These are phyloP conservation scores for Phocoena phocoena DNA, from an alignment of 2,113 vertebrate species.

Conservation along the genomic window DNA sequence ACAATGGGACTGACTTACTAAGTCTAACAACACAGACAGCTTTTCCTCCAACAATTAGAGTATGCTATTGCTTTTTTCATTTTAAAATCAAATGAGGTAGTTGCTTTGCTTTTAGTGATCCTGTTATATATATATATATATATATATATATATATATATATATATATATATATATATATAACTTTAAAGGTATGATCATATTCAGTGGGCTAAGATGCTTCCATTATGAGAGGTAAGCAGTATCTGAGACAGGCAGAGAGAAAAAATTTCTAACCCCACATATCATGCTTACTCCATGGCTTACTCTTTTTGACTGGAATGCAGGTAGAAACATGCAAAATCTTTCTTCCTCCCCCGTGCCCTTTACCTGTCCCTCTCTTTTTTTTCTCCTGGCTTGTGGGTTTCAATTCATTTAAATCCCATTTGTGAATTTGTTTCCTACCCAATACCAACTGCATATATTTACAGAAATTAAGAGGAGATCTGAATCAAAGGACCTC, in stretches of 20 bases:
- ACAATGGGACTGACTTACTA: not conserved
- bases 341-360: not conserved
- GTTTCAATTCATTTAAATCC: conserved; percentile 15
- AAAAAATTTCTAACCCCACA: not conserved
- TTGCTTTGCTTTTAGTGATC: not conserved
- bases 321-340: not conserved
- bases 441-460: not conserved
- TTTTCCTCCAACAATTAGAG: not conserved
- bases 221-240: not conserved
- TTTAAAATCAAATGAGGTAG: conserved; percentile 8
- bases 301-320: not conserved
- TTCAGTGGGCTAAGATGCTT: not conserved
- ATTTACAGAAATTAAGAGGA: conserved; percentile 8
- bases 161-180: not conserved
- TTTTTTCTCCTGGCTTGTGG: not conserved
- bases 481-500: not conserved
- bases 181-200: not conserved
- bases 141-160: not conserved
- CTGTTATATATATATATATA: not conserved
- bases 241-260: not conserved
- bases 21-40: not conserved
- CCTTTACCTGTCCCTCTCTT: not conserved
- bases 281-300: not conserved
- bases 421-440: not conserved
- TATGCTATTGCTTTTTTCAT: not conserved